Percentiles rank a stretch among this genome's conserved stretches.
phyloP scores from a whole-genome alignment of 2,888 invertebrate genomes.

The Norana najaformis region DNA sequence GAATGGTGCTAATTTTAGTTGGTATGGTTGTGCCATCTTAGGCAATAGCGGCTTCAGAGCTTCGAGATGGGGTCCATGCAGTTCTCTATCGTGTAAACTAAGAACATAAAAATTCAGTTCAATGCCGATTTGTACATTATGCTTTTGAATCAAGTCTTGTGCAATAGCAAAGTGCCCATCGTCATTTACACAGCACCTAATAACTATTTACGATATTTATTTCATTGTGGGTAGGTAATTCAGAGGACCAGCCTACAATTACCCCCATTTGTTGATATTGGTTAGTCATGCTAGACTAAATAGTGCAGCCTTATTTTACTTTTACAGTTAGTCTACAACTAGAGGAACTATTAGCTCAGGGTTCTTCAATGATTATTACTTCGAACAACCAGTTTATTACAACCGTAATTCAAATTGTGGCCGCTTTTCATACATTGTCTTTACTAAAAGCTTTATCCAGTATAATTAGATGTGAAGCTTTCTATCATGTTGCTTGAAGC shows the following conservation, averaged over 20 bases:
- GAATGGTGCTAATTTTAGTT: conserved; percentile 23
- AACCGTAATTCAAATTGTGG: background rate
- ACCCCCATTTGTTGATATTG: conserved; percentile 4
- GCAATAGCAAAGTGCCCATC: background rate
- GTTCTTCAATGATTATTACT: background rate
- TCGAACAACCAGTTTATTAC: background rate
- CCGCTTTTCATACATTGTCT: background rate
- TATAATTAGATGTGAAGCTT: background rate
- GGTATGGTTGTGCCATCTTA: background rate
- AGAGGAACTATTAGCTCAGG: background rate
- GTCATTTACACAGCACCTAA: background rate
- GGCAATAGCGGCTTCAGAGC: background rate
- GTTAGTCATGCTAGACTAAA: background rate
- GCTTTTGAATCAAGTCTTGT: background rate
- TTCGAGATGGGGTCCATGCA: background rate
- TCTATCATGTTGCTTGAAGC: background rate
- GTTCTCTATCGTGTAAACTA: background rate
- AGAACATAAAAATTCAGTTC: background rate
- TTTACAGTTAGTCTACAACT: conserved; percentile 1
- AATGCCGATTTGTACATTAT: background rate
- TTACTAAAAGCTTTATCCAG: background rate
- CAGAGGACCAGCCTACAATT: background rate
- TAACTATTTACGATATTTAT: conserved; percentile 9
- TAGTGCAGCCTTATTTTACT: background rate
- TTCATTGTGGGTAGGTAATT: background rate